A percentile compares a stretch with the other conserved stretches of the same genome.
Conservation (phyloP, 1,140 invertebrate genomes). For the Drosophila lowei region DNA sequence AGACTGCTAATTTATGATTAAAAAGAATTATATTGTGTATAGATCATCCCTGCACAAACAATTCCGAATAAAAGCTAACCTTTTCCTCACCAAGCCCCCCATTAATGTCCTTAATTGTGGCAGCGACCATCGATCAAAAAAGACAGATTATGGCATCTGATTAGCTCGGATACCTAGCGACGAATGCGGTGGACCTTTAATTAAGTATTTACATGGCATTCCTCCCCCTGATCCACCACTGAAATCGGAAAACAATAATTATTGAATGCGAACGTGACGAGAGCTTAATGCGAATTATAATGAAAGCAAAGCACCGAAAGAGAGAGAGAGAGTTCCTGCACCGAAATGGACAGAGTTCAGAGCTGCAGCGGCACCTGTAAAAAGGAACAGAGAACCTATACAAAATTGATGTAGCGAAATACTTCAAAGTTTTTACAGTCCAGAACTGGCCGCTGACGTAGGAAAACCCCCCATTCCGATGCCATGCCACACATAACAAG, state of each 20-base stretch:
- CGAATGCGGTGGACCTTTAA: constrained; percentile 33
- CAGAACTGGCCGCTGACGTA: constrained; percentile 17
- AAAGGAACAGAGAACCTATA: background rate
- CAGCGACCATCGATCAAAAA: background rate
- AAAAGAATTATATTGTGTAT: no score
- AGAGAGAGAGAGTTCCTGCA: constrained; percentile 13
- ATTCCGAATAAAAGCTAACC: no score
- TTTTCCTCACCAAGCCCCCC: no score
- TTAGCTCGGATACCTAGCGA: constrained; percentile 31
- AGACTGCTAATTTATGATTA: no score
- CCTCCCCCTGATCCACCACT: background rate
- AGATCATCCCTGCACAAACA: no score
- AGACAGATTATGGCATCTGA: constrained; percentile 22
- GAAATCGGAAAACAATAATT: constrained; percentile 50
- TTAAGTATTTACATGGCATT: constrained; percentile 41
- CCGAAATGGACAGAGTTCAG: background rate
- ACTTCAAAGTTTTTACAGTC: background rate
- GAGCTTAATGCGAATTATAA: constrained; percentile 39
- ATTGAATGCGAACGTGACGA: constrained; percentile 62
- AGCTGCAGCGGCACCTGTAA: background rate
- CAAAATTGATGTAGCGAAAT: background rate
- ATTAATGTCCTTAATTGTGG: background rate
- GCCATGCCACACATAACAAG: constrained; percentile 12
- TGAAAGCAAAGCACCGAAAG: constrained; percentile 28
- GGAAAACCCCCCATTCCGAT: constrained; percentile 1